Percentiles rank a stretch among this genome's conserved stretches.
These are phyloP conservation scores for Numida meleagris DNA, from an alignment of 2,113 vertebrate genomes.

Conservation along the genomic window DNA sequence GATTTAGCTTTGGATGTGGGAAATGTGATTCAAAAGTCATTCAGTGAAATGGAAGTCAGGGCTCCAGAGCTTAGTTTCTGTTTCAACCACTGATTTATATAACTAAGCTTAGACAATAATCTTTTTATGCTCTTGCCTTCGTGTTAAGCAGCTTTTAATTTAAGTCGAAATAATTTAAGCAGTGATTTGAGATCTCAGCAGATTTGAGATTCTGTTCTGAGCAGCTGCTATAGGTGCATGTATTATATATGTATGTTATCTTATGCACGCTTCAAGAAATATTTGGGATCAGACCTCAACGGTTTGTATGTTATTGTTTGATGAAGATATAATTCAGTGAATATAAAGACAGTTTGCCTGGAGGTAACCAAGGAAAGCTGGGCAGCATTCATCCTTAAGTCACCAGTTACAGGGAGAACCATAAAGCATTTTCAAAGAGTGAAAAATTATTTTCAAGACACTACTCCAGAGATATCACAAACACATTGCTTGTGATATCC, in stretches of 20 bases:
- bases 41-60: background rate
- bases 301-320: background rate
- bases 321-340: background rate
- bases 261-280: background rate
- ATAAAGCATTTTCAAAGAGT: background rate
- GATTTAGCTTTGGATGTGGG: constrained; percentile 1
- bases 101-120: background rate
- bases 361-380: constrained; percentile 23
- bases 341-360: background rate
- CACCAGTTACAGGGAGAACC: background rate
- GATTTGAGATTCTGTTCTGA: background rate
- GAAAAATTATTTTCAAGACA: background rate
- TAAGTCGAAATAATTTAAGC: background rate
- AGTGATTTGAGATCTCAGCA: background rate
- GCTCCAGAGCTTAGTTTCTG: background rate
- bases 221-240: background rate
- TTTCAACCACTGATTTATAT: background rate
- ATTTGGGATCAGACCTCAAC: background rate
- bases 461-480: background rate
- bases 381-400: background rate
- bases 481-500: background rate
- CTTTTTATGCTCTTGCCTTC: background rate
- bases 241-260: background rate
- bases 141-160: constrained; percentile 10
- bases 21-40: background rate